Evolutionary conservation across 2,888 invertebrate species (phyloP).

Genomic region (Entomobrya multifasciata): DNA sequence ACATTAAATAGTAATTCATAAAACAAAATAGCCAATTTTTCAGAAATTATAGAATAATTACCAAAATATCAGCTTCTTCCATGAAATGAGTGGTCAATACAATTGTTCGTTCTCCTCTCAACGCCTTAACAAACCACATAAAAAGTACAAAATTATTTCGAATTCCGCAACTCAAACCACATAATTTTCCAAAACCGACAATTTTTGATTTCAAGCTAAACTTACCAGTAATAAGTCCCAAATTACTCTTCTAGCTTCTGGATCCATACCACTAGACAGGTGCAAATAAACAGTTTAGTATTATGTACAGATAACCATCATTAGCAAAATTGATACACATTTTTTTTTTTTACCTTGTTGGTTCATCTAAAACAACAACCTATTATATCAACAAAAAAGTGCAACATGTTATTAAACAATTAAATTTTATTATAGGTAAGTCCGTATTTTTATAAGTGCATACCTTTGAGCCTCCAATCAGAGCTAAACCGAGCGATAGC

Average conservation of each 20-base stretch:
- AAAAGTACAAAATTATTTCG: background rate
- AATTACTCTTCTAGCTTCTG: constrained; percentile 82
- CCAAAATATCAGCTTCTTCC: constrained; percentile 86
- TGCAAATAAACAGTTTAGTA: no score
- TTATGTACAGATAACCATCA: no score
- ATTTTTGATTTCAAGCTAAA: background rate
- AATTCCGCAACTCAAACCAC: background rate
- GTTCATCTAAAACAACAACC: constrained; percentile 84
- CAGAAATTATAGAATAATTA: constrained; percentile 30
- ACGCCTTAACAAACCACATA: constrained; percentile 76
- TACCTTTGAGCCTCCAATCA: constrained; percentile 87
- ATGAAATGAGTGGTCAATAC: constrained; percentile 92
- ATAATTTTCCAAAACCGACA: background rate
- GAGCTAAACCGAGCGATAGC: constrained; percentile 91
- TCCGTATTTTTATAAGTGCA: background rate
- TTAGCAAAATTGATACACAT: no score
- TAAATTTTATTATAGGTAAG: background rate
- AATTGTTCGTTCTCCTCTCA: constrained; percentile 88
- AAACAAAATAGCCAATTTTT: no score
- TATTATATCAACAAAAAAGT: constrained; percentile 79
- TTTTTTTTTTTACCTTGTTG: constrained; percentile 80
- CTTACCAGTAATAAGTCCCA: constrained; percentile 80
- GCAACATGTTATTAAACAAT: constrained; percentile 13
- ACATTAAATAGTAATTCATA: no score
- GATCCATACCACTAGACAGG: constrained; percentile 83